Conservation (phyloP, 1,140 invertebrate species). For the Pogonomyrmex barbatus region DNA sequence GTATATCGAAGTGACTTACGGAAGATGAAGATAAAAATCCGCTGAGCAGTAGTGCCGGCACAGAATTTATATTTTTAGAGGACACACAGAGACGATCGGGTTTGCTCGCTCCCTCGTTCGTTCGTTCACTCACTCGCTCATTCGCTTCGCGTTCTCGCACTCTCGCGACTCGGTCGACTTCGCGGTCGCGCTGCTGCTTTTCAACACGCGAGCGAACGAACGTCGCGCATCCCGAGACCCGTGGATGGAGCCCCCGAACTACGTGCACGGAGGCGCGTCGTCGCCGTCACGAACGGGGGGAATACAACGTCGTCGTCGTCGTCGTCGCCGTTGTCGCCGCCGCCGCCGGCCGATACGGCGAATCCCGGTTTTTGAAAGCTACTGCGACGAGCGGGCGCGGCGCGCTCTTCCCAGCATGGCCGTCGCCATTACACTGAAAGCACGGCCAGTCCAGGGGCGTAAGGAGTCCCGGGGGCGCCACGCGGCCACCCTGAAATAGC, state of each 20-base stretch:
- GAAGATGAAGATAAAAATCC: slow-evolving; percentile 62
- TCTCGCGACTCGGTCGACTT: slow-evolving; percentile 55
- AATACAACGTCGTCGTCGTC: slow-evolving; percentile 16
- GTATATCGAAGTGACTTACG: slow-evolving; percentile 69
- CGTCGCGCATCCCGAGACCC: neutral
- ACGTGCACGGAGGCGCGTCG: neutral
- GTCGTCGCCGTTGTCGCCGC: slow-evolving; percentile 40
- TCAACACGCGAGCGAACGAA: slow-evolving; percentile 18
- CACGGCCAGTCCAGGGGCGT: slow-evolving; percentile 77
- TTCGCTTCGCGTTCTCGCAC: slow-evolving; percentile 15
- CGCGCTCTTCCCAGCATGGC: slow-evolving; percentile 81
- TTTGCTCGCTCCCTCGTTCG: slow-evolving; percentile 24
- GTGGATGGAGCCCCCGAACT: neutral
- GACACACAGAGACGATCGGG: slow-evolving; percentile 77
- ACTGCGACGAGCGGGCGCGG: slow-evolving; percentile 80
- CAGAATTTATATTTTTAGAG: slow-evolving; percentile 84
- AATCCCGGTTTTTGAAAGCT: slow-evolving; percentile 72
- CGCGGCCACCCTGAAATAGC: slow-evolving; percentile 12
- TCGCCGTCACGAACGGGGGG: neutral
- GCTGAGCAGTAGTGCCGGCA: slow-evolving; percentile 77
- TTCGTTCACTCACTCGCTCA: slow-evolving; percentile 27
- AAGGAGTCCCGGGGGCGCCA: slow-evolving; percentile 42
- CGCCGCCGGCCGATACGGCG: slow-evolving; percentile 38
- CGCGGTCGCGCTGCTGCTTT: slow-evolving; percentile 45
- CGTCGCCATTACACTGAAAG: slow-evolving; percentile 82